A percentile compares a stretch with the other conserved stretches of the same genome.
phyloP scores from a whole-genome alignment of 2,113 vertebrate species.

The Rhinopomastus cyanomelas region DNA sequence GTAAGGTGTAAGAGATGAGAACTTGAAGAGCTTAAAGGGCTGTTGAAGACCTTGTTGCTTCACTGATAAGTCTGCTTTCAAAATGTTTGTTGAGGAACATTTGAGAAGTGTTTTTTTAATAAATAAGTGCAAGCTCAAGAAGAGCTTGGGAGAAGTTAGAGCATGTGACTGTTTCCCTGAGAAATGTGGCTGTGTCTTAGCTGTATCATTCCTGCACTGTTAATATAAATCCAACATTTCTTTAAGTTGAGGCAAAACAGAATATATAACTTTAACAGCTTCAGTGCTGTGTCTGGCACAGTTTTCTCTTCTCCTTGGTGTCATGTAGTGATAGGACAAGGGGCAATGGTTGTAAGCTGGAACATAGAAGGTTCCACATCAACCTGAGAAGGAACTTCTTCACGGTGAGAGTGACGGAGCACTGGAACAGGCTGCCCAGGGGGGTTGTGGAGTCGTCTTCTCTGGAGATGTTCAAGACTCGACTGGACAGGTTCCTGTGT shows the following conservation, averaged over 20 bases:
- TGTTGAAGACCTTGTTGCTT: neutral
- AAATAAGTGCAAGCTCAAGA: neutral
- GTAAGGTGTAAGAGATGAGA: neutral
- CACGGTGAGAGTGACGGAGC: too few relatives aligned
- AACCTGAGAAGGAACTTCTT: too few relatives aligned
- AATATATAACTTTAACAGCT: neutral
- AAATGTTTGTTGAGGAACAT: neutral
- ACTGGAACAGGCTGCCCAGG: too few relatives aligned
- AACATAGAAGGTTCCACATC: too few relatives aligned
- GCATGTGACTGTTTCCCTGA: neutral
- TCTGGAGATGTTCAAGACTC: too few relatives aligned
- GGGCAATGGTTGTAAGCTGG: too few relatives aligned
- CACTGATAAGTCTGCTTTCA: neutral
- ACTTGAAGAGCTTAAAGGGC: neutral
- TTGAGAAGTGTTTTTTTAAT: neutral
- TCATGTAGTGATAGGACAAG: too few relatives aligned
- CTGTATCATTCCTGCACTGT: neutral
- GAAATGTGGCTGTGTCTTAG: neutral
- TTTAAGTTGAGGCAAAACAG: neutral
- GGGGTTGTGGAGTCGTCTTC: too few relatives aligned
- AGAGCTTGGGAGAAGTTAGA: neutral
- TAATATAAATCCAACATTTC: neutral
- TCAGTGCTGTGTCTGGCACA: neutral
- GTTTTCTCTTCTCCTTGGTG: neutral
- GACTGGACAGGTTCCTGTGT: too few relatives aligned